Evolutionary conservation across 2,113 vertebrate species (phyloP).

Genomic region (Phylloscopus whistleri): DNA sequence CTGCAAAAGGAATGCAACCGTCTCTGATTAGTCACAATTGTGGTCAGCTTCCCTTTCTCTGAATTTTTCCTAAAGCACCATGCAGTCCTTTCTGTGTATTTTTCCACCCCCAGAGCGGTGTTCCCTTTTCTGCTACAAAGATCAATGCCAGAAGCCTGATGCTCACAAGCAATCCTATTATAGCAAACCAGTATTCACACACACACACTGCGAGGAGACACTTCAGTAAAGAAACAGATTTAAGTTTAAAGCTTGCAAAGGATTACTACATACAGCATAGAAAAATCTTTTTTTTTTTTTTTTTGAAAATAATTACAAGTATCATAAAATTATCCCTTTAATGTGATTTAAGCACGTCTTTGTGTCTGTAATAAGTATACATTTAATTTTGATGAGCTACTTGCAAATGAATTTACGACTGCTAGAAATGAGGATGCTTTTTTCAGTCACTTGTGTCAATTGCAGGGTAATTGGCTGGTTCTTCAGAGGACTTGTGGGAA

Average conservation of each 20-base stretch:
- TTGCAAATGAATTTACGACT: background rate
- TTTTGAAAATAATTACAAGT: slow-evolving; percentile 27
- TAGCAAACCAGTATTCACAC: background rate
- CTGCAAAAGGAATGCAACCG: background rate
- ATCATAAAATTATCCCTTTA: slow-evolving; percentile 31
- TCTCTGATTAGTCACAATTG: background rate
- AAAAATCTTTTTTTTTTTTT: background rate
- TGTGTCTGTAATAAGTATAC: slow-evolving; percentile 39
- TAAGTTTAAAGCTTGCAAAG: slow-evolving; percentile 3
- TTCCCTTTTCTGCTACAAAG: slow-evolving; percentile 18
- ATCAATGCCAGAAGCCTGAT: slow-evolving; percentile 43
- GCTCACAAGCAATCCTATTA: slow-evolving; percentile 36
- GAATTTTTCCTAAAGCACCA: background rate
- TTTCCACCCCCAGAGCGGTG: background rate
- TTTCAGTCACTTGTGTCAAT: slow-evolving; percentile 47
- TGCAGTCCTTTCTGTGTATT: background rate
- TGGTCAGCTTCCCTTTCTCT: background rate
- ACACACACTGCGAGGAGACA: background rate
- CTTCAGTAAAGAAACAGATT: slow-evolving; percentile 30
- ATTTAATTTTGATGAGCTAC: slow-evolving; percentile 47
- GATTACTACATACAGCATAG: background rate
- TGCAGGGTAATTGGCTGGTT: slow-evolving; percentile 47
- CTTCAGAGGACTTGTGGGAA: slow-evolving; percentile 41
- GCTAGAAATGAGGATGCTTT: slow-evolving; percentile 3
- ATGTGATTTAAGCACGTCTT: slow-evolving; percentile 38